Conservation (phyloP, 2,113 vertebrate species). For the Holacanthus passer region DNA sequence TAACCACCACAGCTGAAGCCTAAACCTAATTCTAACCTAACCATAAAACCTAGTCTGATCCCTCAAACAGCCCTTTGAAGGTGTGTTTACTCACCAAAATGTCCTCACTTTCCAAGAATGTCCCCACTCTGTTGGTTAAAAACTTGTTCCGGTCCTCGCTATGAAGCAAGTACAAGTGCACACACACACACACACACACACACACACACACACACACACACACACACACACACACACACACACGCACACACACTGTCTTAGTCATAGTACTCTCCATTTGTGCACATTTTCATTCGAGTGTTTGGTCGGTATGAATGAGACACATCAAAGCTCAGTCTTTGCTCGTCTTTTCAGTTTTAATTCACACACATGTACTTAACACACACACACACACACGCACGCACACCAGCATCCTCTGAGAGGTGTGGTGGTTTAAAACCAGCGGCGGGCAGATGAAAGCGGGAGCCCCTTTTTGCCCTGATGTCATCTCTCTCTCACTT, state of each 20-base stretch:
- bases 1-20: too few species aligned
- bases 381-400: constrained; percentile 47
- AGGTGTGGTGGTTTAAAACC: constrained; percentile 75
- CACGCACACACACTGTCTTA: constrained; percentile 37
- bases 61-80: too few species aligned
- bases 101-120: too few species aligned
- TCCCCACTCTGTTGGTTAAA: too few species aligned
- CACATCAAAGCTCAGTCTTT: constrained; percentile 82
- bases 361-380: constrained; percentile 49
- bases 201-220: background rate
- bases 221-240: constrained; percentile 24
- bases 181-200: too few species aligned
- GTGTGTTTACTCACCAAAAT: too few species aligned
- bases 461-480: constrained; percentile 50
- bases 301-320: constrained; percentile 77
- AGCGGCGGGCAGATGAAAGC: constrained; percentile 76
- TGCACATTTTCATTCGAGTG: constrained; percentile 76
- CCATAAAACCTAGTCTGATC: too few species aligned
- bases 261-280: constrained; percentile 65
- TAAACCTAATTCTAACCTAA: too few species aligned
- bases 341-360: constrained; percentile 75
- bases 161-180: too few species aligned
- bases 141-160: too few species aligned
- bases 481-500: constrained; percentile 49
- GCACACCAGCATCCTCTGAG: constrained; percentile 45